Evolutionary conservation across 2,113 vertebrate species (phyloP), one percentile per base, ranked within the genome.

Genomic region (Scopus umbretta): DNA sequence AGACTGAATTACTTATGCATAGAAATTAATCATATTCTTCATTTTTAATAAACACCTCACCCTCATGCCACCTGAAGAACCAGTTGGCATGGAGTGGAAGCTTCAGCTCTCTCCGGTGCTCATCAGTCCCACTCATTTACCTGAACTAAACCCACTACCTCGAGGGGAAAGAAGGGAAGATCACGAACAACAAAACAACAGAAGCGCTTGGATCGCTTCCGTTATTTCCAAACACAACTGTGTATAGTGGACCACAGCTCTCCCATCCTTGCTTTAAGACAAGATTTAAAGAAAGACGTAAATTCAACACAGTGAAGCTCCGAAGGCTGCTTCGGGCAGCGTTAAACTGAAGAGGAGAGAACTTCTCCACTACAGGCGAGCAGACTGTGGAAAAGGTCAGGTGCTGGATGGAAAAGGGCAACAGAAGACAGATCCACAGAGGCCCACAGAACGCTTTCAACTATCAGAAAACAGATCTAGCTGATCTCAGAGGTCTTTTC

Each of bases 121-220:
- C n/a, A 55, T 13, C 49, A 63, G 61, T 30, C 72, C 43, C 40
- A 29, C 11, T 47, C 17, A 40, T 53, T 91, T 68, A 42, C 32
- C 71, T 40, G 42, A 94, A 11, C 30, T 71, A n/a, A 76, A 65
- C 13, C 14, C 38, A n/a, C 19, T 29, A 8, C 21, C 5, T 4
- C 0, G 0, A 76, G 62, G 29, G 45, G 17, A 73, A 93, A 71
- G 76, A 59, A 73, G 0, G 13, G 34, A 63, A 82, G 53, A 58
- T 32, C 47, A 30, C 0, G 0, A 66, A 56, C 4, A 9, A 38
- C 10, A 10, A 6, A 34, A 26, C 29, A 52, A 34, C 12, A 78
- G 14, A 76, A 59, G 32, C 23, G 16, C 50, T 52, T 23, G 3
- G 34, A 75, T 27, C 5, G 11, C 26, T 47, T 47, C 42, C 27